These are phyloP conservation scores for Emydoidea blandingii DNA, from an alignment of 2,797 vertebrate species.

Conservation along the genomic window DNA sequence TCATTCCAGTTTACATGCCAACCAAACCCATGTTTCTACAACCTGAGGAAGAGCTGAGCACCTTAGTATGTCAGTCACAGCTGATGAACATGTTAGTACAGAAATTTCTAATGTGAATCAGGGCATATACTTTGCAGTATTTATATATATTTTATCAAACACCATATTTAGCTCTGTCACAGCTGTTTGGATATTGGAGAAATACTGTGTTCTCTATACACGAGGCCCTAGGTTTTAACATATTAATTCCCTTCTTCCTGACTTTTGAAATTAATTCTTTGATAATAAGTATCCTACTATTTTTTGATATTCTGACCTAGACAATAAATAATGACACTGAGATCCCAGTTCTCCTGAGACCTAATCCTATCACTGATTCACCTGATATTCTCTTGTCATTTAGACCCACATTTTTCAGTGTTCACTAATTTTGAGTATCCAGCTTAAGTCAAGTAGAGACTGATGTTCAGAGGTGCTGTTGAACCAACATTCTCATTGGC, in stretches of 20 bases:
- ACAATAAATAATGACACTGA: background rate
- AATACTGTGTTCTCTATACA: background rate
- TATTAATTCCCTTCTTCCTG: accelerated
- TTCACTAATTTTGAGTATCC: background rate
- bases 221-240: accelerated
- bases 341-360: background rate
- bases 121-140: accelerated
- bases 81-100: background rate
- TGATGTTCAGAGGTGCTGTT: background rate
- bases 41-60: background rate
- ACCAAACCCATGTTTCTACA: background rate
- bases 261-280: background rate
- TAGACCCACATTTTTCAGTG: background rate
- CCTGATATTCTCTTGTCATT: background rate
- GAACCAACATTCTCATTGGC: background rate
- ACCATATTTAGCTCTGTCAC: background rate
- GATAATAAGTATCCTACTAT: background rate
- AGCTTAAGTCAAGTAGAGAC: background rate
- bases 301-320: background rate
- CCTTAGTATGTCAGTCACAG: background rate
- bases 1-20: background rate
- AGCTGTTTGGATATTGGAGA: background rate
- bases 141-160: background rate
- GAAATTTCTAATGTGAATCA: background rate
- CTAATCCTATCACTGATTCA: background rate